Evolutionary conservation across 2,888 invertebrate genomes (phyloP), one percentile per base, ranked within the genome.

Genomic region (Epinotia brunnichana): DNA sequence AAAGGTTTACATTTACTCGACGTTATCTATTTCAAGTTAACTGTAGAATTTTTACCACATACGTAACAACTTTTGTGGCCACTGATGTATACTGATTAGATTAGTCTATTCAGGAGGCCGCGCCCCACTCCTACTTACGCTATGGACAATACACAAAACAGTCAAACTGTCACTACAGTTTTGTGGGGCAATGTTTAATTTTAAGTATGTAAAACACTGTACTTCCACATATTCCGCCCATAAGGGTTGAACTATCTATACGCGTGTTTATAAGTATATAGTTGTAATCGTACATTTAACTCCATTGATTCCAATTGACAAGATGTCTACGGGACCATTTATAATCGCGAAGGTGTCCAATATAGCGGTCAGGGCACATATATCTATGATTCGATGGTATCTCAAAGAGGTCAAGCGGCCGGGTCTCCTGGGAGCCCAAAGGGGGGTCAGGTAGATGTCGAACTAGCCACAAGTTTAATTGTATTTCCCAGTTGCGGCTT

Each of bases 401-500:
- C 63, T 73, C 73, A 62, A 59, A 63, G 68, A 63, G 73, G 73
- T 73, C 73, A 69, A 69, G 62, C 68, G 69, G 69, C 19, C 61
- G 35, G 35, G 57, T 39, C 41, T 15, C 72, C 54, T 21, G 9
- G 21, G 54, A 51, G 51, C 17, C 72, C 62, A 39, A 29, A 56
- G 29, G 59, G 60, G 60, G 61, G 61, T 62, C 60, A 71, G 74
- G 75, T 73, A 77, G 81, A 77, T 78, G 77, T 64, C 74, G 51
- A 77, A 77, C 79, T 78, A 77, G 78, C 81, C 81, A 68, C 81
- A 81, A 82, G 77, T 83, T 82, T 82, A 82, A 85, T 85, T 83
- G 81, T 82, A 79, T 84, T 82, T 79, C 76, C 75, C 72, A 76
- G 77, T 75, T 67, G 69, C 44, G 68, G 60, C 68, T 68, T 63